Base-by-base conservation (phyloP, 2,797 vertebrate genomes). In the Acanthurus leucopareius region DNA sequence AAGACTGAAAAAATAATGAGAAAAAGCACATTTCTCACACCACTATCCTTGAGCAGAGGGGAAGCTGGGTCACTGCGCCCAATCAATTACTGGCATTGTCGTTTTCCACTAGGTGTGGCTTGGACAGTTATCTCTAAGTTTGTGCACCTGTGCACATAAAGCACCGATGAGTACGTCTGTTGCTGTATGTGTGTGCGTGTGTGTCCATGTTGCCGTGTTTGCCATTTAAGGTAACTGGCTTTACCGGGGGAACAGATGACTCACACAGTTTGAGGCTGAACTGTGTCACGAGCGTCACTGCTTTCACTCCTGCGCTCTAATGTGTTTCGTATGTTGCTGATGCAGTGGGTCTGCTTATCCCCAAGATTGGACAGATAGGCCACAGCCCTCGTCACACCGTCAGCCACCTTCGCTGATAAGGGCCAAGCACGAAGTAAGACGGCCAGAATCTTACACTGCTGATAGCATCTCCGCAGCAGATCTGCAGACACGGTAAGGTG, bases 221-320 rank as follows among this genome's bases (percentile, higher is more conserved):
- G 53, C 60, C 48, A 58, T 82, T 74, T 45, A 3, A 68, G 60
- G 60, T 69, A 79, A 68, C 74, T 77, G 82, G 79, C 84, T 79
- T 66, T 16, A 67, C 80, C 63, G 25, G 49, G 78, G 53, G 89
- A 92, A 88, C 88, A 86, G 87, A 92, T 89, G 92, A 91, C 79
- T 87, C 73, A 84, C 88, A 73, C 86, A 85, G 89, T 90, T 85
- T 84, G 90, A 86, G 86, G 82, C 79, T 87, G 89, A 88, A 91
- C 86, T 51, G 80, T 83, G 79, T 90, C 84, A 77, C 61, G 6
- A 84, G 80, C 82, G 49, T 84, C 73, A 71, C 80, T 20, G 44
- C 80, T 84, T 69, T 79, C 86, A 69, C 88, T 89, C 83, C 83
- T 60, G 81, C 3, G 63, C 75, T 62, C 80, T 75, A 82, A 92